Percentiles rank a stretch among this genome's conserved stretches.
Conservation (phyloP, 2,113 vertebrate genomes). For the Neogobius melanostomus region DNA sequence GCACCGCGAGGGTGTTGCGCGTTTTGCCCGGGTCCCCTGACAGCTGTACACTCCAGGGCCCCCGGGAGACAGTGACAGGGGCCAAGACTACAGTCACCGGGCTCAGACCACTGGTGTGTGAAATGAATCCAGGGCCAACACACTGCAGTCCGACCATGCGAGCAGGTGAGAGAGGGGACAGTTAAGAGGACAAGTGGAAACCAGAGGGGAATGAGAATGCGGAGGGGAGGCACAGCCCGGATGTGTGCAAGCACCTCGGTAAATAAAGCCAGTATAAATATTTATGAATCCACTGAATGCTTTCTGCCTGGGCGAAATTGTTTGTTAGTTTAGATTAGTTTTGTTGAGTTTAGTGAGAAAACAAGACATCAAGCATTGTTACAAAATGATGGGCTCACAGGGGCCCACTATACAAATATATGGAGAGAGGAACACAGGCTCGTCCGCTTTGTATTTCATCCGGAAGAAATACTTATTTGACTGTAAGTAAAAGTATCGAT, state of each 20-base stretch:
- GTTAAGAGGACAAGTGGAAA: constrained; percentile 8
- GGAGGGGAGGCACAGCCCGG: neutral
- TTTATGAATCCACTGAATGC: constrained; percentile 19
- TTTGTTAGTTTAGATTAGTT: constrained; percentile 24
- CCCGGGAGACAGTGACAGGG: constrained; percentile 63
- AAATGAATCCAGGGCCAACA: constrained; percentile 70
- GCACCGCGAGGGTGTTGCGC: constrained; percentile 19
- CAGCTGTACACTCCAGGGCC: constrained; percentile 64
- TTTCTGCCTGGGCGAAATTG: constrained; percentile 10
- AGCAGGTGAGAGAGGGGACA: neutral
- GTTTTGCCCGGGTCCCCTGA: constrained; percentile 47
- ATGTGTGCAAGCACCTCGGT: constrained; percentile 19
- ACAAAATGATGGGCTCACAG: neutral
- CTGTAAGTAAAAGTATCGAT: too few relatives aligned
- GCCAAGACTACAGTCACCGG: constrained; percentile 70
- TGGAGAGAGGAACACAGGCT: neutral
- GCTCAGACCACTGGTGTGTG: constrained; percentile 76
- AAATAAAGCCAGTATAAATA: constrained; percentile 44
- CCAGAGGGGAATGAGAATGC: neutral
- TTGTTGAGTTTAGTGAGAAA: neutral
- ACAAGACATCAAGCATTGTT: neutral
- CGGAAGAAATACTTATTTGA: too few relatives aligned
- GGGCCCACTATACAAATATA: neutral
- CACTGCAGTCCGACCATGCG: constrained; percentile 8
- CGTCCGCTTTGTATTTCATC: too few relatives aligned